These are phyloP conservation scores for Trematocara macrostoma DNA, from an alignment of 2,113 vertebrate genomes.

Conservation along the genomic window DNA sequence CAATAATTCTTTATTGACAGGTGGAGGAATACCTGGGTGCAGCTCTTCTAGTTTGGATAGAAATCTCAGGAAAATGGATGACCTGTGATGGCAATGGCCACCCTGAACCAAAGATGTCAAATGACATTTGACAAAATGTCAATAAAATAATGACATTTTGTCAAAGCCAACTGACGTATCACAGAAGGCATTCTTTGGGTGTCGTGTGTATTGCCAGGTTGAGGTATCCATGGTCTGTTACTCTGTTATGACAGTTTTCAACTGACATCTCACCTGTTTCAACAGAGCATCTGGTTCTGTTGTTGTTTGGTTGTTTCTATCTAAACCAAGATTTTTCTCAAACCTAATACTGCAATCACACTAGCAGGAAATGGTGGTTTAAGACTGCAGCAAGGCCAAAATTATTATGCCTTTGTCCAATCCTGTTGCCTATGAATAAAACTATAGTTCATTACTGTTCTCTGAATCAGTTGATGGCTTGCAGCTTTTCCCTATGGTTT, in stretches of 20 bases:
- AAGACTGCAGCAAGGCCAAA: neutral
- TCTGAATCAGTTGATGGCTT: neutral
- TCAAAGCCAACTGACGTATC: neutral
- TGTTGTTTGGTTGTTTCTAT: neutral
- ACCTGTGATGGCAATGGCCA: neutral
- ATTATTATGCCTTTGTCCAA: neutral
- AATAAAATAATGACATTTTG: neutral
- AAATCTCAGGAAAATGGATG: neutral
- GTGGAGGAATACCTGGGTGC: neutral
- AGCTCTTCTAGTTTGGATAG: neutral
- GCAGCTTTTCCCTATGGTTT: neutral
- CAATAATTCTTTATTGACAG: neutral
- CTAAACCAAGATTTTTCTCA: neutral
- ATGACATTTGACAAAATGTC: neutral
- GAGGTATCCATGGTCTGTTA: neutral
- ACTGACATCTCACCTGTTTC: neutral
- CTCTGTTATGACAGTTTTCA: neutral
- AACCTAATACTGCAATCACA: neutral
- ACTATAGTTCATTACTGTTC: neutral
- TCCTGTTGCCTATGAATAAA: neutral
- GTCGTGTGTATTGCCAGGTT: neutral
- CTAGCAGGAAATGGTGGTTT: neutral
- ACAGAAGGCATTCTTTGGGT: neutral
- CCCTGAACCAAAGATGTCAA: neutral
- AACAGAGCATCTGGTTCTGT: neutral